Conservation (phyloP, 92 coral and sea anemone genomes). For the Porites rus region DNA sequence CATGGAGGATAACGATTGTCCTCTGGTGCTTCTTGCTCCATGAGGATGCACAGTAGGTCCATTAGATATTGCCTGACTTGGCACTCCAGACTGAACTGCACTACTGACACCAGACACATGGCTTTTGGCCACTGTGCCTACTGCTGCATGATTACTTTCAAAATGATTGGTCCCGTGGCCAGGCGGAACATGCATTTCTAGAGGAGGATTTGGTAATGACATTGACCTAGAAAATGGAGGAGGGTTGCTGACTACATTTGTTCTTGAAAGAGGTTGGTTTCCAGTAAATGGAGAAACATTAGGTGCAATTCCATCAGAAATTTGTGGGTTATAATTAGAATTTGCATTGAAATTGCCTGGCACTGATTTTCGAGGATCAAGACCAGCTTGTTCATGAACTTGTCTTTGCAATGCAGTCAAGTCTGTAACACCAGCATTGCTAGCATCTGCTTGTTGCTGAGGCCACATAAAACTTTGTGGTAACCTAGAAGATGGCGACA, state of each 20-base stretch:
- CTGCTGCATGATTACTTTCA: slow-evolving; percentile 3
- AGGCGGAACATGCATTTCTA: slow-evolving; percentile 8
- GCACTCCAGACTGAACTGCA: slow-evolving; percentile 17
- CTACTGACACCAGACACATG: slow-evolving; percentile 38
- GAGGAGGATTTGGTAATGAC: slow-evolving; percentile 76
- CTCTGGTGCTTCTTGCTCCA: slow-evolving; percentile 52
- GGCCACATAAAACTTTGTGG: slow-evolving; percentile 67
- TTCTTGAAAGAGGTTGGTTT: slow-evolving; percentile 67
- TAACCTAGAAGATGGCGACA: slow-evolving; percentile 63
- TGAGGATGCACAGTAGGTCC: slow-evolving; percentile 63
- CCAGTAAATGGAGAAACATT: slow-evolving; percentile 95
- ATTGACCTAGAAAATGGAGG: slow-evolving; percentile 80
- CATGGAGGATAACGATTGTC: slow-evolving; percentile 83
- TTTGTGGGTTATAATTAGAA: slow-evolving; percentile 64
- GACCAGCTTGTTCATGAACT: slow-evolving; percentile 83
- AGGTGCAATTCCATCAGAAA: slow-evolving; percentile 81
- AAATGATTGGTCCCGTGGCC: slow-evolving; percentile 41
- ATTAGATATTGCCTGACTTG: slow-evolving; percentile 63
- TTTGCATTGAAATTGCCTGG: slow-evolving; percentile 65
- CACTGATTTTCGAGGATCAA: slow-evolving; percentile 67
- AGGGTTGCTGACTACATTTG: slow-evolving; percentile 46
- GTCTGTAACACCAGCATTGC: slow-evolving; percentile 52
- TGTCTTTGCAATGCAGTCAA: slow-evolving; percentile 73
- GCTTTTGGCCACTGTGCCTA: background rate
- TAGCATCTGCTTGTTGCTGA: slow-evolving; percentile 57